Evolutionary conservation across 2,797 vertebrate genomes (phyloP).

Genomic region (Argyrosomus regius): DNA sequence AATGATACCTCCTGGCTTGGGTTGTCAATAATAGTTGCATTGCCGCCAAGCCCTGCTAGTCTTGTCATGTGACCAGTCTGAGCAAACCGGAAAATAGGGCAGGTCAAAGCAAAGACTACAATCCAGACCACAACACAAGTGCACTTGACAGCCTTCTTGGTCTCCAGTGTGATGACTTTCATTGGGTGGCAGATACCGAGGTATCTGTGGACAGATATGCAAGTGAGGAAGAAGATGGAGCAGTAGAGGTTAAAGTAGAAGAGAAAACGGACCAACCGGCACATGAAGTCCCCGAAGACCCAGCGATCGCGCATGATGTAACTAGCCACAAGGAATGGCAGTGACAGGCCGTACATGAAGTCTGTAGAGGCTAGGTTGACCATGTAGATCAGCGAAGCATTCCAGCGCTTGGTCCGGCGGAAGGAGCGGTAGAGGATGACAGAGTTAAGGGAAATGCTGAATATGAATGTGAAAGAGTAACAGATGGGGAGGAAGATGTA

Average conservation of each 20-base stretch:
- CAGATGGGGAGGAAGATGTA: slow-evolving; percentile 90
- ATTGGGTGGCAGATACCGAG: slow-evolving; percentile 91
- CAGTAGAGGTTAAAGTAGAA: slow-evolving; percentile 92
- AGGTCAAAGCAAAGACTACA: slow-evolving; percentile 87
- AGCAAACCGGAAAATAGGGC: slow-evolving; percentile 89
- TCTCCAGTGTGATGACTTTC: slow-evolving; percentile 87
- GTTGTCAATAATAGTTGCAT: slow-evolving; percentile 32
- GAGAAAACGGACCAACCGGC: slow-evolving; percentile 89
- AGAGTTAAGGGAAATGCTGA: slow-evolving; percentile 88
- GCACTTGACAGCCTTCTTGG: slow-evolving; percentile 86
- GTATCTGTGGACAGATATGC: slow-evolving; percentile 90
- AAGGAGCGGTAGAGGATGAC: slow-evolving; percentile 87
- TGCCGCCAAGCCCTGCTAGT: slow-evolving; percentile 35
- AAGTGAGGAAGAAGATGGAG: slow-evolving; percentile 90
- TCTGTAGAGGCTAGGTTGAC: slow-evolving; percentile 89
- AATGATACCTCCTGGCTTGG: slow-evolving; percentile 17
- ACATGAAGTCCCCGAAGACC: slow-evolving; percentile 91
- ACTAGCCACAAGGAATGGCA: slow-evolving; percentile 89
- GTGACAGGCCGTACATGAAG: slow-evolving; percentile 89
- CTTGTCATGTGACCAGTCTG: slow-evolving; percentile 83
- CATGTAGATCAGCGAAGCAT: slow-evolving; percentile 90
- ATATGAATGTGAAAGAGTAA: slow-evolving; percentile 89
- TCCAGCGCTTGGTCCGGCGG: slow-evolving; percentile 86
- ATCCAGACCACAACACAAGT: slow-evolving; percentile 88
- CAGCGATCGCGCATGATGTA: slow-evolving; percentile 88